These are phyloP conservation scores for Hypotaenidia philippensis DNA, from an alignment of 2,797 vertebrate species.

Conservation along the genomic window DNA sequence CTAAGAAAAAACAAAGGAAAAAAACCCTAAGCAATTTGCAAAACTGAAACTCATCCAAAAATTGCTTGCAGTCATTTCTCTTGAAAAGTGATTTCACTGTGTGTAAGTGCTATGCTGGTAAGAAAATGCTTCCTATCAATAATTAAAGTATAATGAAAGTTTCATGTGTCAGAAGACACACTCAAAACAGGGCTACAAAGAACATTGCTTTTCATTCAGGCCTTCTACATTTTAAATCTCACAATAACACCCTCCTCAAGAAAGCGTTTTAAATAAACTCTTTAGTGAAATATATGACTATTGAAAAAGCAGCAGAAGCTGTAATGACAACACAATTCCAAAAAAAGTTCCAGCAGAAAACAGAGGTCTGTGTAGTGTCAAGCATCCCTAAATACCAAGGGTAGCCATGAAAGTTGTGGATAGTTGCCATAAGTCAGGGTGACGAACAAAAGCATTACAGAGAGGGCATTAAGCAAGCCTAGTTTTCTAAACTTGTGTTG, in stretches of 20 bases:
- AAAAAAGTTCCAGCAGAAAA: not conserved
- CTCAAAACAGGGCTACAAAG: slow-evolving; percentile 37
- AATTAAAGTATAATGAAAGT: slow-evolving; percentile 75
- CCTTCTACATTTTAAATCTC: not conserved
- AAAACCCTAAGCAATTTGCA: slow-evolving; percentile 38
- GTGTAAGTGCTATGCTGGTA: slow-evolving; percentile 70
- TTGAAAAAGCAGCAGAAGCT: not conserved
- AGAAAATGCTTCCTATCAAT: slow-evolving; percentile 74
- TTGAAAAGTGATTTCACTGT: slow-evolving; percentile 69
- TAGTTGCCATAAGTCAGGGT: not conserved
- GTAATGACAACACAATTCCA: not conserved
- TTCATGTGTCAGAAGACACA: slow-evolving; percentile 65
- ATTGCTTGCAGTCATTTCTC: slow-evolving; percentile 62
- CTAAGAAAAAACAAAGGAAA: slow-evolving; percentile 14
- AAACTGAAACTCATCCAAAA: slow-evolving; percentile 69
- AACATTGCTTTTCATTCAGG: slow-evolving; percentile 13
- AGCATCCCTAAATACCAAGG: not conserved
- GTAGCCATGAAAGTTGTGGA: not conserved
- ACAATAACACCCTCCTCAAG: not conserved
- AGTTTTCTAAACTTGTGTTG: not conserved
- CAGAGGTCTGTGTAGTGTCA: not conserved
- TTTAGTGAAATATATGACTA: not conserved
- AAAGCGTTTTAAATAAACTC: not conserved
- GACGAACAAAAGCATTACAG: not conserved
- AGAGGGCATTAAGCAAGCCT: not conserved